Conservation (phyloP, 2,113 vertebrate species). For the Rhinopomastus cyanomelas region DNA sequence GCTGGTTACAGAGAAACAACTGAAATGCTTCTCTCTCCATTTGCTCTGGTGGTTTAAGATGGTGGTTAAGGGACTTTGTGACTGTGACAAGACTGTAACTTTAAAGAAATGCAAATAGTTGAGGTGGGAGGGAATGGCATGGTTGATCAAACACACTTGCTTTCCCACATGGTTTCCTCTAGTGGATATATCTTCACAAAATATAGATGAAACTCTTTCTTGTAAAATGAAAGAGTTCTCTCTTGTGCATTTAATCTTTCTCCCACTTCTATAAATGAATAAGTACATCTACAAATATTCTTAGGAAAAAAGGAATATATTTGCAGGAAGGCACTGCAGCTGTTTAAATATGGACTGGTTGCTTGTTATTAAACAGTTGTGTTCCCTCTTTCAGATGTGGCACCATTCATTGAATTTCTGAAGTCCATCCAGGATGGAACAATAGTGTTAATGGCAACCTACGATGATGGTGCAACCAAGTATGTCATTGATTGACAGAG, state of each 20-base stretch:
- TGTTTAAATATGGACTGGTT: neutral
- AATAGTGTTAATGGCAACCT: slow-evolving; percentile 91
- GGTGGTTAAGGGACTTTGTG: neutral
- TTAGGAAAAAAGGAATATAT: neutral
- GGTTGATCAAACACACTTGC: neutral
- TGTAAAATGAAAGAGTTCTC: neutral
- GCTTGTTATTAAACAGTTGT: neutral
- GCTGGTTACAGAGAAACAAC: neutral
- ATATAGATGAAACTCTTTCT: neutral
- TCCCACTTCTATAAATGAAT: neutral
- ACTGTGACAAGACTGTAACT: neutral
- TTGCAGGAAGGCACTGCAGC: neutral
- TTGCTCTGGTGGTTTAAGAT: neutral
- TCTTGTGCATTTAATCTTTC: neutral
- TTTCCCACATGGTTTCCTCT: neutral
- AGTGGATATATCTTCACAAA: neutral
- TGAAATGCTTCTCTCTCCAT: neutral
- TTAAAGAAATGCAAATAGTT: neutral
- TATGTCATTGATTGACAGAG: slow-evolving; percentile 67
- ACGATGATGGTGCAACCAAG: slow-evolving; percentile 93
- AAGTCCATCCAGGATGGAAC: slow-evolving; percentile 90
- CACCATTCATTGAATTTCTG: slow-evolving; percentile 86
- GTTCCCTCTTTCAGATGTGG: slow-evolving; percentile 81
- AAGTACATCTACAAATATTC: neutral
- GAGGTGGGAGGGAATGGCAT: neutral